These are phyloP conservation scores for Vulpes lagopus DNA, from an alignment of 2,113 vertebrate genomes.

Conservation along the genomic window DNA sequence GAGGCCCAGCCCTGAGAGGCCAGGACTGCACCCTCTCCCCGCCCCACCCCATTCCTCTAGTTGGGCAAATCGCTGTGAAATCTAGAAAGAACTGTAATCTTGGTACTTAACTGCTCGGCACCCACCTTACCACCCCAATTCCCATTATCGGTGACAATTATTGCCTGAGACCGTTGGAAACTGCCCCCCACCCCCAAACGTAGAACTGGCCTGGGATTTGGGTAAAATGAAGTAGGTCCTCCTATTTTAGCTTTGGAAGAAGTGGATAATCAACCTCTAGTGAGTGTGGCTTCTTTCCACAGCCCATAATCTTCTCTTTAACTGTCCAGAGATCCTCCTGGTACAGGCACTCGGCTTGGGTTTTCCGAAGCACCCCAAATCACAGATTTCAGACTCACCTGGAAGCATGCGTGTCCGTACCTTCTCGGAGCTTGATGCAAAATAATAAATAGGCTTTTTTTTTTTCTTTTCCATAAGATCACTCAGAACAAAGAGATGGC, in stretches of 20 bases:
- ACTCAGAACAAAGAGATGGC: neutral
- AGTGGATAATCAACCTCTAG: neutral
- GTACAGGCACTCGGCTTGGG: neutral
- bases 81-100: neutral
- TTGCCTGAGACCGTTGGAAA: neutral
- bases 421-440: slow-evolving; percentile 55
- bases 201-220: neutral
- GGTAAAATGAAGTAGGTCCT: neutral
- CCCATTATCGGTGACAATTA: neutral
- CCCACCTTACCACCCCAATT: neutral
- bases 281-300: neutral
- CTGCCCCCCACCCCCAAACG: neutral
- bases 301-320: neutral
- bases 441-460: neutral
- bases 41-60: neutral
- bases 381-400: slow-evolving; percentile 76
- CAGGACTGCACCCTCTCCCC: neutral
- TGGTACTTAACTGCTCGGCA: neutral
- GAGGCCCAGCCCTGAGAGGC: neutral
- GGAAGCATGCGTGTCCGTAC: neutral
- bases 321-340: neutral
- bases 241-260: neutral
- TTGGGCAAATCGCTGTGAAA: neutral
- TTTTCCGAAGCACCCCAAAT: neutral
- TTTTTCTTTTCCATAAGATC: neutral